Percentiles rank a stretch among this genome's conserved stretches.
Evolutionary conservation across 2,113 vertebrate species (phyloP).

Genomic region (Smithornis capensis): DNA sequence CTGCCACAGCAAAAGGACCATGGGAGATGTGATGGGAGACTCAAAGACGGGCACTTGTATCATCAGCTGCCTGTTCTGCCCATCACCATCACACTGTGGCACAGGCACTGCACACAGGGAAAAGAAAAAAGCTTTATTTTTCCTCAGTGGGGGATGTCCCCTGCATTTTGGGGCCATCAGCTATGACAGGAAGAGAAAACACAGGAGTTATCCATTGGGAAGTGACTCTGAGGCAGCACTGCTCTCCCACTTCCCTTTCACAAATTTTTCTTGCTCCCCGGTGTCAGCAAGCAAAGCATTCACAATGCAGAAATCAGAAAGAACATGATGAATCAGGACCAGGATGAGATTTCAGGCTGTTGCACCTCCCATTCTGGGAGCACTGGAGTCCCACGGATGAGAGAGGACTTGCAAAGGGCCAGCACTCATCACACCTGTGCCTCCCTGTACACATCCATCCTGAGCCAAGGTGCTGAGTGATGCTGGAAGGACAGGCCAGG

Average conservation of each 20-base stretch:
- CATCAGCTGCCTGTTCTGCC: accelerated
- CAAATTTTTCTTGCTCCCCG: not conserved
- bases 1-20: not conserved
- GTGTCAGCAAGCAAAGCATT: not conserved
- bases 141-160: not conserved
- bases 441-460: not conserved
- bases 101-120: not conserved
- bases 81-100: accelerated
- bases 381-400: not conserved
- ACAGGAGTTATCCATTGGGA: not conserved
- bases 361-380: not conserved
- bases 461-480: not conserved
- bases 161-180: not conserved
- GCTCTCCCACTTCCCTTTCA: not conserved
- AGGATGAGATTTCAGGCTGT: not conserved
- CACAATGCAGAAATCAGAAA: not conserved
- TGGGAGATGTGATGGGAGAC: accelerated
- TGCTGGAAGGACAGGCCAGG: not conserved
- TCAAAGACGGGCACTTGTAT: not conserved
- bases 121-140: not conserved
- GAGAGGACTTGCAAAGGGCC: not conserved
- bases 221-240: not conserved
- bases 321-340: accelerated
- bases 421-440: not conserved
- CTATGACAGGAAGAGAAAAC: not conserved